Conservation (phyloP, 1,140 invertebrate species). For the Drosophila bocqueti region DNA sequence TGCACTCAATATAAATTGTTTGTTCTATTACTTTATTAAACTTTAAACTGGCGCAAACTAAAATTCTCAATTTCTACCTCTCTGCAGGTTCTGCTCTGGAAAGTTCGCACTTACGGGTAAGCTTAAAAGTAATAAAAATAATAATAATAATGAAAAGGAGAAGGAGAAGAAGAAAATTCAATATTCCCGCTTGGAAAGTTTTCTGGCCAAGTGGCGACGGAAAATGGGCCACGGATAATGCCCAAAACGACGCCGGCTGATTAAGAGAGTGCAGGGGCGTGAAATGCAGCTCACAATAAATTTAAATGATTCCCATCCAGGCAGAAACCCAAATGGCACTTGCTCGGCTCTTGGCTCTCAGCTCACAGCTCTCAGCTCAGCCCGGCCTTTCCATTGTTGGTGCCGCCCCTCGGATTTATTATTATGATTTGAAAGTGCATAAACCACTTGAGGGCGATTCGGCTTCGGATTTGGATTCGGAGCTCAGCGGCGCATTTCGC, state of each 20-base stretch:
- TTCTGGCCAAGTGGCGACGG: slow-evolving; percentile 16
- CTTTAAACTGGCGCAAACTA: slow-evolving; percentile 27
- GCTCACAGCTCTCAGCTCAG: neutral
- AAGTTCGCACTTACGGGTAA: slow-evolving; percentile 44
- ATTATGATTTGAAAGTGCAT: slow-evolving; percentile 83
- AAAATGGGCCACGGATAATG: slow-evolving; percentile 45
- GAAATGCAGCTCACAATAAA: slow-evolving; percentile 79
- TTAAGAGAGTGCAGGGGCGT: slow-evolving; percentile 78
- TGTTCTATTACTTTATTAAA: slow-evolving; percentile 36
- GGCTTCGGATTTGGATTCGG: slow-evolving; percentile 31
- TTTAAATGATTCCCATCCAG: slow-evolving; percentile 78
- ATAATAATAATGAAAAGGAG: slow-evolving; percentile 2
- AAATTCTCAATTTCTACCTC: neutral
- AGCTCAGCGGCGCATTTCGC: slow-evolving; percentile 64
- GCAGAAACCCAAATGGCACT: slow-evolving; percentile 78
- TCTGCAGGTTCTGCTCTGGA: neutral
- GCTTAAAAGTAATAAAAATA: slow-evolving; percentile 39
- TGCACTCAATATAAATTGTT: slow-evolving; percentile 29
- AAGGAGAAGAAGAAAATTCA: slow-evolving; percentile 42
- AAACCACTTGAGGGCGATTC: slow-evolving; percentile 79
- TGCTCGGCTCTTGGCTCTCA: slow-evolving; percentile 28
- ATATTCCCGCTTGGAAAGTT: slow-evolving; percentile 46
- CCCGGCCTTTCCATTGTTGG: slow-evolving; percentile 21
- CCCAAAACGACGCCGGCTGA: slow-evolving; percentile 67
- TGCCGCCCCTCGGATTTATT: slow-evolving; percentile 75